Percentiles rank a stretch among this genome's conserved stretches.
Conservation (phyloP, 2,888 invertebrate genomes). For the Amitus sp. region DNA sequence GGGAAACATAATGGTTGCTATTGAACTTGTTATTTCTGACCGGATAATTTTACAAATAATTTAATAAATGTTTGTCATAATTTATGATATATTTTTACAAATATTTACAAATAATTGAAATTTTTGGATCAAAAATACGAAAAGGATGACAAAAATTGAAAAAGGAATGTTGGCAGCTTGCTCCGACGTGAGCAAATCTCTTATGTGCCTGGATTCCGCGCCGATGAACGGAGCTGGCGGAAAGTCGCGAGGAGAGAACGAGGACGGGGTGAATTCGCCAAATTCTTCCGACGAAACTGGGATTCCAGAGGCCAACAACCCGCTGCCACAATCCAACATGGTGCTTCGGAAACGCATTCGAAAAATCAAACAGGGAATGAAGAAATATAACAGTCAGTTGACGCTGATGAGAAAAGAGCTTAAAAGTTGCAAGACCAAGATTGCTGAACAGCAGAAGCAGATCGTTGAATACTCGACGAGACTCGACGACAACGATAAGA, state of each 20-base stretch:
- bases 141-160: too few species aligned
- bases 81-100: too few species aligned
- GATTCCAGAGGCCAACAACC: constrained; percentile 53
- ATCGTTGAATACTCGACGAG: constrained; percentile 84
- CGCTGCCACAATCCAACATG: constrained; percentile 81
- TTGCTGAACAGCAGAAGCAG: constrained; percentile 86
- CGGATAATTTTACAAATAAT: too few species aligned
- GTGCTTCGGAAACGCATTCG: constrained; percentile 86
- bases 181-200: constrained; percentile 59
- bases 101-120: too few species aligned
- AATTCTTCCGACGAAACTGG: constrained; percentile 67
- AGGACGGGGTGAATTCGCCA: constrained; percentile 66
- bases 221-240: constrained; percentile 68
- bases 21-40: too few species aligned
- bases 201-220: constrained; percentile 60
- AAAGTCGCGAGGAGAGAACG: constrained; percentile 66
- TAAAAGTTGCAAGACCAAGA: constrained; percentile 82
- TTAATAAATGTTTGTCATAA: too few species aligned
- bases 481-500: constrained; percentile 90
- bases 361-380: constrained; percentile 90
- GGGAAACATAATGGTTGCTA: too few species aligned
- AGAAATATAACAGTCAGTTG: constrained; percentile 85
- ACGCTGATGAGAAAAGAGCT: constrained; percentile 82
- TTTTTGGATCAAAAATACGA: too few species aligned
- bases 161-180: constrained; percentile 53